phyloP scores from a whole-genome alignment of 2,888 invertebrate species.

The Dioctria rufipes region DNA sequence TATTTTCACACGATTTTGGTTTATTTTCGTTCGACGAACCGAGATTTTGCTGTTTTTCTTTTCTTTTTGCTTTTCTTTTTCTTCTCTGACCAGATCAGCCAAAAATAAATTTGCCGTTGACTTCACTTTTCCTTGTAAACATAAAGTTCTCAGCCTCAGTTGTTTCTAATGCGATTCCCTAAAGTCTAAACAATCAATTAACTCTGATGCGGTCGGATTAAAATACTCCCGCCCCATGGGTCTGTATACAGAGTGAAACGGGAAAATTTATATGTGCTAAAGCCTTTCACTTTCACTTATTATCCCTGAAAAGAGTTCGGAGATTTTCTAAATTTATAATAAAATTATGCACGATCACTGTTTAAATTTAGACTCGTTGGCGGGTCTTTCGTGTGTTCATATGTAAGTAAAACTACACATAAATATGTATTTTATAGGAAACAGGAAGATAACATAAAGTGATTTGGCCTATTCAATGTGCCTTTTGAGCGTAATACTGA shows the following conservation, averaged over 20 bases:
- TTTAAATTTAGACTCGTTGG: conserved; percentile 22
- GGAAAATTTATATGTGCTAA: too few species aligned
- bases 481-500: neutral
- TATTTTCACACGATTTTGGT: neutral
- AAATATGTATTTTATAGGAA: too few species aligned
- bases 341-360: neutral
- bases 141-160: neutral
- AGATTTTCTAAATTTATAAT: too few species aligned
- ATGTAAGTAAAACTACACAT: neutral
- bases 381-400: neutral
- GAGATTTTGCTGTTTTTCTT: neutral
- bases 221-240: too few species aligned
- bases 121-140: conserved; percentile 12
- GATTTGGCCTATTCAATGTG: conserved; percentile 7
- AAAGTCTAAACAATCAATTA: too few species aligned
- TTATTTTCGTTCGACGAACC: conserved; percentile 12
- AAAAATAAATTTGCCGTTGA: conserved; percentile 20
- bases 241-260: too few species aligned
- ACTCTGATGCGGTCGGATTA: too few species aligned
- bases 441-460: neutral
- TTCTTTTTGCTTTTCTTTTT: conserved; percentile 21
- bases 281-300: too few species aligned
- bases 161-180: conserved; percentile 1
- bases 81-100: conserved; percentile 1
- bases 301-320: too few species aligned